Conservation (phyloP, 2,888 invertebrate species). For the Eubasilissa splendida region DNA sequence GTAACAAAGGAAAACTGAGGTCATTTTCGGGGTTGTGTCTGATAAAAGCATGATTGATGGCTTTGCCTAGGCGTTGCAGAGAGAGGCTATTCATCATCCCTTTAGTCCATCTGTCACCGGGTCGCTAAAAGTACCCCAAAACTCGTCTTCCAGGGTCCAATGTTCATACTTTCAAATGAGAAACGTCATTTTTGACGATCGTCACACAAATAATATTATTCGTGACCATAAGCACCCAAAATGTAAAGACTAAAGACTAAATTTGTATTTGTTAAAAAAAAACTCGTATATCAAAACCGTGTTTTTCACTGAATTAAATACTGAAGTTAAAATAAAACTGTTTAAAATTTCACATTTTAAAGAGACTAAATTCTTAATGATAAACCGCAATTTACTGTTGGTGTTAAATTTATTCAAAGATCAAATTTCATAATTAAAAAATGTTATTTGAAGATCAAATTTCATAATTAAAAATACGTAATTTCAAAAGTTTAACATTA, state of each 20-base stretch:
- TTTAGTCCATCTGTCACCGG: slow-evolving; percentile 49
- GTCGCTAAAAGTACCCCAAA: background rate
- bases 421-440: too few species aligned
- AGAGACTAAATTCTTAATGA: too few species aligned
- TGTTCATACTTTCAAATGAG: slow-evolving; percentile 44
- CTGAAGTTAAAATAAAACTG: too few species aligned
- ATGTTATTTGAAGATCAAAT: too few species aligned
- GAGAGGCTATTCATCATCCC: slow-evolving; percentile 52
- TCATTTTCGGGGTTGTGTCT: slow-evolving; percentile 45
- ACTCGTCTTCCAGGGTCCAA: background rate
- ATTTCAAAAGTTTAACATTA: too few species aligned
- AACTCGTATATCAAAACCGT: too few species aligned
- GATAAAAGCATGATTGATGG: slow-evolving; percentile 58
- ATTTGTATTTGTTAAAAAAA: too few species aligned
- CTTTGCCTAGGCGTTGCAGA: slow-evolving; percentile 35
- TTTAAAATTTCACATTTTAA: too few species aligned
- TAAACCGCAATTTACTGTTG: too few species aligned
- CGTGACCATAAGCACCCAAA: slow-evolving; percentile 5
- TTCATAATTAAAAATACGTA: too few species aligned
- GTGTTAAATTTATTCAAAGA: too few species aligned
- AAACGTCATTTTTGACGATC: slow-evolving; percentile 28
- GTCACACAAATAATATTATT: slow-evolving; percentile 5
- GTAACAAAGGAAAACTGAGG: slow-evolving; percentile 48
- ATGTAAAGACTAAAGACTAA: background rate
- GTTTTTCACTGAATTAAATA: too few species aligned